Evolutionary conservation across 2,797 vertebrate species (phyloP).

Genomic region (Chiloscyllium punctatum): DNA sequence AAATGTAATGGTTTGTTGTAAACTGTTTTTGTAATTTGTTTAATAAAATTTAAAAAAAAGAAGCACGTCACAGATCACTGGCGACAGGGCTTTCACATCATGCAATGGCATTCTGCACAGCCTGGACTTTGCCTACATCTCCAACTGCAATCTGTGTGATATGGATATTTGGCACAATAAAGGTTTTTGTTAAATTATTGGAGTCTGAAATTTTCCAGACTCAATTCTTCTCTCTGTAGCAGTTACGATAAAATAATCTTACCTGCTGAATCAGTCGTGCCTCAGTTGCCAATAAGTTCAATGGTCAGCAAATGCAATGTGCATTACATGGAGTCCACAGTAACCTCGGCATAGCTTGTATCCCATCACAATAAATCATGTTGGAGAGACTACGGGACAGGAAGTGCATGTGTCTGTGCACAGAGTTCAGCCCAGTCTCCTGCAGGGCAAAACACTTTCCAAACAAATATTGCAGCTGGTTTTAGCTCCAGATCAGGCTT

Average conservation of each 20-base stretch:
- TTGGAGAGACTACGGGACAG: background rate
- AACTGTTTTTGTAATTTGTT: no score
- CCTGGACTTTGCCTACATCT: background rate
- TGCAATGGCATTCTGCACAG: no score
- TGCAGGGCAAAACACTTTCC: background rate
- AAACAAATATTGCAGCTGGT: background rate
- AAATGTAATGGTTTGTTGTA: no score
- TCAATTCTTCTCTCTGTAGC: background rate
- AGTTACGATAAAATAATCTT: background rate
- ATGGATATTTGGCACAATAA: background rate
- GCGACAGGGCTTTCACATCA: background rate
- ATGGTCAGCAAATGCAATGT: background rate
- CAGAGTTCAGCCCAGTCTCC: constrained; percentile 4
- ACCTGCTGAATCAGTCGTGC: background rate
- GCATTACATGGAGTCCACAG: background rate
- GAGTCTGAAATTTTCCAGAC: background rate
- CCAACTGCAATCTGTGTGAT: background rate
- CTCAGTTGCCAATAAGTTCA: background rate
- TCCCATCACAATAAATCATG: background rate
- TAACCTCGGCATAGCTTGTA: background rate
- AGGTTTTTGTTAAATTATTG: background rate
- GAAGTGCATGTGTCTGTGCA: background rate
- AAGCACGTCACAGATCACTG: background rate
- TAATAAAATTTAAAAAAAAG: no score
- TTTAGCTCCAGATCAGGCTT: background rate